Base-by-base conservation (phyloP, 1,140 invertebrate genomes). In the Drosophila pseudoananassae region DNA sequence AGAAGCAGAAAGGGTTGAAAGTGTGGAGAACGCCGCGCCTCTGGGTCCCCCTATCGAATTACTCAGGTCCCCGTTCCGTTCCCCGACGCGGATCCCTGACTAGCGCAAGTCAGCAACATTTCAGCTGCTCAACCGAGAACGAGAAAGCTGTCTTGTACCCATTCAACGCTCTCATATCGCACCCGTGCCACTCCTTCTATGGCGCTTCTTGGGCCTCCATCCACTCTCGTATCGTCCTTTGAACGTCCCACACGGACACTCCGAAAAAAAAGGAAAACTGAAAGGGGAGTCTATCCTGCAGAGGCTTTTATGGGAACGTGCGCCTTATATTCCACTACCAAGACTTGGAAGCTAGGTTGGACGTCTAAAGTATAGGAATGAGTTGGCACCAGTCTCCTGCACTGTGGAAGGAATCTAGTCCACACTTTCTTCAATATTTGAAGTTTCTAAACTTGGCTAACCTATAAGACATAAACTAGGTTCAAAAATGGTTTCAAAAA, bases 61-160 rank as follows among this genome's bases (percentile, higher is more conserved):
- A 87, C 82, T 85, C 83, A 75, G 81, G 82, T 76, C 66, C 77
- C 66, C 2, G 20, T 57, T 66, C 63, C 77, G 27, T 56, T 72
- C 63, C 77, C 52, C 5, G 25, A 56, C 43, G 58, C 33, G 61
- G 40, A 53, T n/a, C 29, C 29, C 61, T 31, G 49, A 70, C 52
- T 71, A 50, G 78, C 83, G 81, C 83, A 78, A 87, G 82, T 88
- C 82, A 82, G 82, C 83, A 88, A 87, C 82, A 85, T 85, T 85
- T 85, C 69, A 82, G 70, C 74, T 76, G 72, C 74, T 61, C 70
- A 52, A 29, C 58, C 46, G 17, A 53, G 46, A 54, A 46, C 43
- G 20, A 61, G 78, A 52, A 59, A 73, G 64, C 57, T 78, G 74
- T 75, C 78, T 87, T 87, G 83, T 72, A 82, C 82, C 82, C 83